phyloP scores from a whole-genome alignment of 1,140 invertebrate genomes.

The Apis dorsata region DNA sequence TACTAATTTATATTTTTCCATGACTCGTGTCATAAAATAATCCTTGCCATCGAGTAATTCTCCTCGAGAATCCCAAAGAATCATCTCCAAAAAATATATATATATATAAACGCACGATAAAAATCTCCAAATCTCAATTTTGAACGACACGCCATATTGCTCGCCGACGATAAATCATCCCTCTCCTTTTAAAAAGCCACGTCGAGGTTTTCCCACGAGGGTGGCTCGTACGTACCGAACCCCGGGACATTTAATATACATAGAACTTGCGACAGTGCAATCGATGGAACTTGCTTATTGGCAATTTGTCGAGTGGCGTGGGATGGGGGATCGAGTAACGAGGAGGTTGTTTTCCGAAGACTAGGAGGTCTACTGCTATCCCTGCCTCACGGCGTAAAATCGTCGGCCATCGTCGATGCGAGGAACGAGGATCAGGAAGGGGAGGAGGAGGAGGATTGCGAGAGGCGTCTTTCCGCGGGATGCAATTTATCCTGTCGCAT shows the following conservation, averaged over 20 bases:
- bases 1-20: no score
- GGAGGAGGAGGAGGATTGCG: neutral
- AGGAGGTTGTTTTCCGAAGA: constrained; percentile 58
- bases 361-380: neutral
- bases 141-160: no score
- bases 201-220: neutral
- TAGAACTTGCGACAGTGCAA: constrained; percentile 17
- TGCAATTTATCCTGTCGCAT: constrained; percentile 71
- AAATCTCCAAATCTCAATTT: no score
- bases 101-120: no score
- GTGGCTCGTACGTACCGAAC: no score
- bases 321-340: constrained; percentile 42
- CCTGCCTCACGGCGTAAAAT: constrained; percentile 56
- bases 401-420: constrained; percentile 15
- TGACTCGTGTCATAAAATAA: no score
- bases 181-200: neutral
- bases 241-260: constrained; percentile 33
- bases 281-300: constrained; percentile 52
- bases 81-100: no score
- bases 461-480: constrained; percentile 45
- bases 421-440: neutral
- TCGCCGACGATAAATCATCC: neutral
- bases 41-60: no score
- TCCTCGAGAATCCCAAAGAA: no score
- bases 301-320: constrained; percentile 53